Conservation (phyloP, 2,113 vertebrate species). For the Piprites chloris region DNA sequence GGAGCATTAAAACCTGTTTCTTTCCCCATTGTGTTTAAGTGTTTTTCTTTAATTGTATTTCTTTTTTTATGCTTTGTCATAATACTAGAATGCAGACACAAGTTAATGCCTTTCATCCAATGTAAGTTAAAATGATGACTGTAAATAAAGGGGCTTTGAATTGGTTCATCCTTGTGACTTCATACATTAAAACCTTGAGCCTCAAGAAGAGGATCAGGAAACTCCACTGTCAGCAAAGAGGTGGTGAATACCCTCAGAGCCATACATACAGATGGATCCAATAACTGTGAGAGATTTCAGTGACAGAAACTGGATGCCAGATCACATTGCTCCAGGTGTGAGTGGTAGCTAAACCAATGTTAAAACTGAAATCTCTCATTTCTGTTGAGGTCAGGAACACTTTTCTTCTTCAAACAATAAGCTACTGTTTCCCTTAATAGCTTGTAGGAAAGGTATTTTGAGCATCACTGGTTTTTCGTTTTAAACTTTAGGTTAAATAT, state of each 20-base stretch:
- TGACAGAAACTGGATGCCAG: neutral
- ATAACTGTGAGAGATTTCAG: neutral
- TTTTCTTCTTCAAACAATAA: constrained; percentile 4
- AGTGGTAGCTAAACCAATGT: neutral
- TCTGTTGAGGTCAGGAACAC: neutral
- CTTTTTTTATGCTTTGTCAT: neutral
- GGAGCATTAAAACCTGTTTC: neutral
- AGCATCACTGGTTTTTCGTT: neutral
- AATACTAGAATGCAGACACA: neutral
- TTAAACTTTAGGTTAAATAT: constrained; percentile 1
- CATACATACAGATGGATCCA: neutral
- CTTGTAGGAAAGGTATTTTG: neutral
- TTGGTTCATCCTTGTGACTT: neutral
- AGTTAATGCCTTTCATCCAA: neutral
- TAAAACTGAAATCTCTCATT: neutral
- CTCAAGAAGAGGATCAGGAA: neutral
- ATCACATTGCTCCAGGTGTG: neutral
- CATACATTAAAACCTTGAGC: neutral
- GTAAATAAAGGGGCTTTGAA: neutral
- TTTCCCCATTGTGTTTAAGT: neutral
- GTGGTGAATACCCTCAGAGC: neutral
- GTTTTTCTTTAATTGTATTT: neutral
- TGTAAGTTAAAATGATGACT: neutral
- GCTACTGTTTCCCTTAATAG: constrained; percentile 5
- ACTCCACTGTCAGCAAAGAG: neutral